phyloP scores from a whole-genome alignment of 1,140 invertebrate species.

The Heliconius hewitsoni region DNA sequence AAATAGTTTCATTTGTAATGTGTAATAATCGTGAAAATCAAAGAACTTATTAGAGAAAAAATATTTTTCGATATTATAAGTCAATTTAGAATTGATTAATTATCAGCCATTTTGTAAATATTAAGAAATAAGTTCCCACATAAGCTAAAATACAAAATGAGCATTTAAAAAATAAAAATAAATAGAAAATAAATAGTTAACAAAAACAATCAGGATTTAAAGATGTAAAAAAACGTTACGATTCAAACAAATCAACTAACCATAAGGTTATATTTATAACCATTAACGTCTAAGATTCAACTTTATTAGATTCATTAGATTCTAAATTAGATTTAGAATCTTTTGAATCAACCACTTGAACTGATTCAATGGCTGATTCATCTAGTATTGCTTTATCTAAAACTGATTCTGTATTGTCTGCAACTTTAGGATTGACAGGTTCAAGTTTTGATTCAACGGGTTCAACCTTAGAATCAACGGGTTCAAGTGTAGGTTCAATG shows the following conservation, averaged over 20 bases:
- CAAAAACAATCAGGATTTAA: neutral
- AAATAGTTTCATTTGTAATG: too few relatives aligned
- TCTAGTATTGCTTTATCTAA: neutral
- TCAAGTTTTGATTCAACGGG: neutral
- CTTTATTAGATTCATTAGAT: neutral
- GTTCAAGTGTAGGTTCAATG: neutral
- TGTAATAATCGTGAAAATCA: too few relatives aligned
- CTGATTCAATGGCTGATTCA: neutral
- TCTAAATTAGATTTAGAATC: neutral
- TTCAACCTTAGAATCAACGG: neutral
- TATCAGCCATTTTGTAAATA: too few relatives aligned
- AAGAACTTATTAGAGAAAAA: too few relatives aligned
- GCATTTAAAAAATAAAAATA: neutral
- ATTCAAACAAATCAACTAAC: neutral
- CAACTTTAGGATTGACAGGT: neutral
- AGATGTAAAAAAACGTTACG: neutral
- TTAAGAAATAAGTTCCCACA: too few relatives aligned
- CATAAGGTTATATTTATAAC: neutral
- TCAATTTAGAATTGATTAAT: too few relatives aligned
- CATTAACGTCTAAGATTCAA: constrained; percentile 2
- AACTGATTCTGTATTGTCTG: neutral
- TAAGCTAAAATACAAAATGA: neutral
- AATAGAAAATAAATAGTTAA: neutral
- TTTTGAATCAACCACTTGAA: neutral
- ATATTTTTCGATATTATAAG: too few relatives aligned